Evolutionary conservation across 2,888 invertebrate species (phyloP), one percentile per base, ranked within the genome.

Genomic region (Hemithea aestivaria): DNA sequence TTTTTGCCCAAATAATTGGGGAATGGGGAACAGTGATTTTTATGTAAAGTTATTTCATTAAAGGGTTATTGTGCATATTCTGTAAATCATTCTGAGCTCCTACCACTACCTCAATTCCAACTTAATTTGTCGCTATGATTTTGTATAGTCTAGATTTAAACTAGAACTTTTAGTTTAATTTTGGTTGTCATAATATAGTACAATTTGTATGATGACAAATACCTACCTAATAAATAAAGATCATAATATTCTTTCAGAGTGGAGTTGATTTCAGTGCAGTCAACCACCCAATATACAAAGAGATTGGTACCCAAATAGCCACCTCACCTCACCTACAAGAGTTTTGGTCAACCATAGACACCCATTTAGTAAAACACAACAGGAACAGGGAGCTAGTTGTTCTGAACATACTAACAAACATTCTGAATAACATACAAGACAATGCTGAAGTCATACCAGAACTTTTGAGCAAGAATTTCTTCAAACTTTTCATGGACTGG

Each of bases 261-360:
- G 88, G 90, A 30, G 89, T 90, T 28, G 89, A 90, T 61, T 81
- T 89, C 49, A 77, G 85, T 49, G 84, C 88, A 12, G 71, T 88
- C 9, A 83, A 85, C 40, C 93, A 93, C 71, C 93, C 93, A 10
- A 82, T 92, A 26, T 92, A 90, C 66, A 89, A 90, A 51, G 70
- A 88, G 48, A 88, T 93, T 53, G 89, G 89, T 16, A 73, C 74
- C 30, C 77, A 87, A 51, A 70, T 92, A 29, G 85, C 88, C 0
- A 74, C 77, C 36, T 88, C 89, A 6, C 77, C 89, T 30, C 72
- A 89, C 40, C 59, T 91, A 4, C 51, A 71, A 25, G 49, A 81
- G 27, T 92, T 93, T 63, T 91, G 93, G 89, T 66, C 65, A 6
- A 78, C 78, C 34, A 76, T 89, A 32, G 81, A 89, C 39, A 81